phyloP scores from a whole-genome alignment of 2,797 vertebrate genomes.

The Bradypodion pumilum region DNA sequence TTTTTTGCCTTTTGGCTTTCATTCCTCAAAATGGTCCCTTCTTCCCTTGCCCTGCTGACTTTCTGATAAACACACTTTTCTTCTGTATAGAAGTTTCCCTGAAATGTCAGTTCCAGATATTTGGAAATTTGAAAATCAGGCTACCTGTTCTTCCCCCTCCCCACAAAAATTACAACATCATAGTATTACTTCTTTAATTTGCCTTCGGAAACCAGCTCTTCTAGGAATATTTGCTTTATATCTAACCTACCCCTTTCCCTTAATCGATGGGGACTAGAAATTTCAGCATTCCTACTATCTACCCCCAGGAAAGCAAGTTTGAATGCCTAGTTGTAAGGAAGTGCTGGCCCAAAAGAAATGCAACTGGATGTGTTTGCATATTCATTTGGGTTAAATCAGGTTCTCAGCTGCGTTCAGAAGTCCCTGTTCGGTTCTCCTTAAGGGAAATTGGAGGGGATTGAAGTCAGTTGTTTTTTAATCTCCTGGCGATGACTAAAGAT shows the following conservation, averaged over 20 bases:
- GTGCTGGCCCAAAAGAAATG: not conserved
- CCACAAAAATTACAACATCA: not conserved
- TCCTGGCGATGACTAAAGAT: not conserved
- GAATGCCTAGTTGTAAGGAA: not conserved
- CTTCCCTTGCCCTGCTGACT: not conserved
- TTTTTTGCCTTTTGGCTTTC: not conserved
- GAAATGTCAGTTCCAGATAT: not conserved
- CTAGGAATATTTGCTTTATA: not conserved
- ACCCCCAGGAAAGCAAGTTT: not conserved
- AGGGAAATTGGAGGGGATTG: too few species aligned
- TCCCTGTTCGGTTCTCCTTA: conserved; percentile 22
- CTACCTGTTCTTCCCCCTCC: not conserved
- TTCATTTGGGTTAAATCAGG: conserved; percentile 45
- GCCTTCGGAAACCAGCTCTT: conserved; percentile 11
- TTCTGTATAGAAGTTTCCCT: not conserved
- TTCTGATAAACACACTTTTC: conserved; percentile 10
- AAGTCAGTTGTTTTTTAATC: too few species aligned
- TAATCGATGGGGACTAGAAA: not conserved
- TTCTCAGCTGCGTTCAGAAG: conserved; percentile 41
- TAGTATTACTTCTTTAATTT: not conserved
- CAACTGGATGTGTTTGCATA: not conserved
- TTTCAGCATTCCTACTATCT: not conserved
- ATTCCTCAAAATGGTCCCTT: not conserved
- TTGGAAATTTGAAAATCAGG: not conserved
- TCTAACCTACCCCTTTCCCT: not conserved